Conservation (phyloP, 2,888 invertebrate genomes). For the Sipunculus nudus region DNA sequence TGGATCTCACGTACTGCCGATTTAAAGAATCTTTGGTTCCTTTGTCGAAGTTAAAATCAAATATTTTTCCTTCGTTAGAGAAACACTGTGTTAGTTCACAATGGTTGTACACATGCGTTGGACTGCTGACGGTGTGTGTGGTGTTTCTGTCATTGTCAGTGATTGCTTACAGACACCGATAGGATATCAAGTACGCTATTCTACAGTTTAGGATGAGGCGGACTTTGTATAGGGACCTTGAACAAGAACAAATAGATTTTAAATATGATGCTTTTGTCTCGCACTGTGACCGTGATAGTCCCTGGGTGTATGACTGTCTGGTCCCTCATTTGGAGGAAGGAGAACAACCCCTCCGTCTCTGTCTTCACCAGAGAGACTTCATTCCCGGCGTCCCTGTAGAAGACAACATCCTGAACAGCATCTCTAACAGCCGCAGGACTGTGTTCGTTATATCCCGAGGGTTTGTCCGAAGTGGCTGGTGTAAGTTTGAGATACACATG, state of each 20-base stretch:
- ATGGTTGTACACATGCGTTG: too few species aligned
- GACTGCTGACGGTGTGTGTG: too few species aligned
- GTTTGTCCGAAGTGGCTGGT: conserved; percentile 78
- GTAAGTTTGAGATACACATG: conserved; percentile 77
- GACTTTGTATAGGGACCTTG: too few species aligned
- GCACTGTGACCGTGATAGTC: conserved; percentile 74
- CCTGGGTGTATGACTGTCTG: conserved; percentile 74
- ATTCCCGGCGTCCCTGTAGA: conserved; percentile 77
- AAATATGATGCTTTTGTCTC: conserved; percentile 78
- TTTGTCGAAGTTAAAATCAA: too few species aligned
- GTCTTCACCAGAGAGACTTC: conserved; percentile 78
- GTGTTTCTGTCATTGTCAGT: too few species aligned
- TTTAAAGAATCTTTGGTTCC: too few species aligned
- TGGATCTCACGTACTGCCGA: too few species aligned
- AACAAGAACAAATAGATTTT: conserved; percentile 38
- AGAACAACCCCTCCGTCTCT: conserved; percentile 71
- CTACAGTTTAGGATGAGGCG: too few species aligned
- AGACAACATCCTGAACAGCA: conserved; percentile 77
- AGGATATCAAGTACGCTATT: too few species aligned
- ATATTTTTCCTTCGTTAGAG: too few species aligned
- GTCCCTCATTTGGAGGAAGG: conserved; percentile 74
- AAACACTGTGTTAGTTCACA: too few species aligned
- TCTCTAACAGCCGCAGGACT: conserved; percentile 75
- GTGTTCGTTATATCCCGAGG: conserved; percentile 74
- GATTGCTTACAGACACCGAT: too few species aligned